Conservation (phyloP, 2,888 invertebrate genomes). For the Anoncus sp. region DNA sequence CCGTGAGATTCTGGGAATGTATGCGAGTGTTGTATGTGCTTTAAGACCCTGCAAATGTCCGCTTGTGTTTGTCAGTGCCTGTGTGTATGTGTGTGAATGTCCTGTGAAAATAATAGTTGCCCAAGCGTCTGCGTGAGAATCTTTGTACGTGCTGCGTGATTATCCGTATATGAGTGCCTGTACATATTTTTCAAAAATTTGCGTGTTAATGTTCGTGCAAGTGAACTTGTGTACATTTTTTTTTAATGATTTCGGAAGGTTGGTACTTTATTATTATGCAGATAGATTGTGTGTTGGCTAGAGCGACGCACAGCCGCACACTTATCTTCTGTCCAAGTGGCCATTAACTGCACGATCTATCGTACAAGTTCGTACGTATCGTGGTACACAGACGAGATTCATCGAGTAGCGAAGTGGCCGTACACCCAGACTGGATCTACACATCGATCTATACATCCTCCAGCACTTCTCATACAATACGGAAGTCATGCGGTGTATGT, state of each 20-base stretch:
- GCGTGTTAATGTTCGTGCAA: background rate
- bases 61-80: too few species aligned
- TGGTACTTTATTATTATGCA: background rate
- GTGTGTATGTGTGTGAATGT: too few species aligned
- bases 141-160: too few species aligned
- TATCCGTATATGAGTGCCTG: too few species aligned
- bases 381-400: conserved; percentile 8
- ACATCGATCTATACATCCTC: conserved; percentile 26
- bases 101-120: too few species aligned
- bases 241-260: background rate
- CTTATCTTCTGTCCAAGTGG: background rate
- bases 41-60: too few species aligned
- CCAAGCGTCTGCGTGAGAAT: too few species aligned
- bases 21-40: too few species aligned
- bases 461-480: conserved; percentile 30
- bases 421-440: conserved; percentile 1
- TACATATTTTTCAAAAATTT: background rate
- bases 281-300: background rate
- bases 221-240: background rate
- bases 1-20: too few species aligned
- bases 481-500: conserved; percentile 45
- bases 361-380: conserved; percentile 5
- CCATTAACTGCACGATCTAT: conserved; percentile 12
- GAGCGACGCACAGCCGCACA: background rate
- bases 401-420: conserved; percentile 5